Percentiles rank a stretch among this genome's conserved stretches.
These are phyloP conservation scores for Dermatemys mawii DNA, from an alignment of 2,113 vertebrate genomes.

Conservation along the genomic window DNA sequence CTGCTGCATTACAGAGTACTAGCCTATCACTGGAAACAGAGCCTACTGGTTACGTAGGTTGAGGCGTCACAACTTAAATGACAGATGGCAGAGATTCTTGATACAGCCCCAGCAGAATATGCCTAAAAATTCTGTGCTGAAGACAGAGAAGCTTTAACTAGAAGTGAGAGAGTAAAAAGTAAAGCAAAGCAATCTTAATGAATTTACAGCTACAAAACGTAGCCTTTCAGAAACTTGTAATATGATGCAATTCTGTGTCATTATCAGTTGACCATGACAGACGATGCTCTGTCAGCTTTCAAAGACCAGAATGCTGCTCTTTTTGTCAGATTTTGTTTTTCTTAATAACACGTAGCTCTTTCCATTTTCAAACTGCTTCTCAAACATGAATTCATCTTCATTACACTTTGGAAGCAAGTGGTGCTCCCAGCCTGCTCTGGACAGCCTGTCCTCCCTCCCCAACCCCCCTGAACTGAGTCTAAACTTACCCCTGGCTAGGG, in stretches of 20 bases:
- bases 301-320: background rate
- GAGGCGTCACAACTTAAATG: background rate
- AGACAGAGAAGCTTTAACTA: background rate
- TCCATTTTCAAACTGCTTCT: background rate
- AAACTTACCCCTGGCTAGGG: background rate
- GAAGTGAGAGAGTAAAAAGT: background rate
- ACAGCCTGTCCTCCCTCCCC: background rate
- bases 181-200: background rate
- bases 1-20: background rate
- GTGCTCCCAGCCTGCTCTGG: background rate
- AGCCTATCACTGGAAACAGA: background rate
- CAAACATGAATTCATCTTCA: background rate
- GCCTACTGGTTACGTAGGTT: too few relatives aligned
- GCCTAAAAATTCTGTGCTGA: background rate
- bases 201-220: background rate
- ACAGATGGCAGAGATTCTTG: background rate
- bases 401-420: fast-evolving
- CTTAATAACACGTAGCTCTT: background rate
- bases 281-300: slow-evolving; percentile 6
- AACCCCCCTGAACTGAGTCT: background rate
- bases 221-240: background rate
- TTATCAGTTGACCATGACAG: background rate
- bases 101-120: background rate
- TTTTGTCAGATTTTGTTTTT: background rate
- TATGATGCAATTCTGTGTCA: background rate